Evolutionary conservation across 2,888 invertebrate species (phyloP).

Genomic region (Cremastinae sp.): DNA sequence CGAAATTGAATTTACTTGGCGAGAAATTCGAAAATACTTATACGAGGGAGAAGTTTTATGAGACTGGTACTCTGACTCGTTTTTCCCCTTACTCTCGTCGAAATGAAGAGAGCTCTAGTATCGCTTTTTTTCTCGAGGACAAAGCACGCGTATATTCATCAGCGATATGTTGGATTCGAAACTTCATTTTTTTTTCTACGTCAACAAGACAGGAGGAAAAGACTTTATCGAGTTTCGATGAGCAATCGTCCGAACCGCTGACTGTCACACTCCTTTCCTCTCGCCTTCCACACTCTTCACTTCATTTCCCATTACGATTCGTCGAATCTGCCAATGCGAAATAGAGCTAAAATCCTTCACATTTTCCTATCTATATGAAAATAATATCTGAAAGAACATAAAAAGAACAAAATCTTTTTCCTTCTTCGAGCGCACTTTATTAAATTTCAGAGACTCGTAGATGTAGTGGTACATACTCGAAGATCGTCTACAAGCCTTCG

Average conservation of each 20-base stretch:
- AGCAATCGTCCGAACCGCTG: conserved; percentile 21
- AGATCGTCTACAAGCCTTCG: conserved; percentile 2
- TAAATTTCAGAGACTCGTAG: conserved; percentile 47
- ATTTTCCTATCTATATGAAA: not conserved
- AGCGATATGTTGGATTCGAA: too few species aligned
- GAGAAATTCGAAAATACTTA: too few species aligned
- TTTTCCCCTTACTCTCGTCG: too few species aligned
- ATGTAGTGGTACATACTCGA: conserved; percentile 22
- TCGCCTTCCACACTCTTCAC: not conserved
- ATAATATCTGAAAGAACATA: conserved; percentile 20
- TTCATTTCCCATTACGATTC: not conserved
- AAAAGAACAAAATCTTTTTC: too few species aligned
- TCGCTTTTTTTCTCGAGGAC: too few species aligned
- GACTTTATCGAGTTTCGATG: conserved; percentile 17
- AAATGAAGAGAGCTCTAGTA: too few species aligned
- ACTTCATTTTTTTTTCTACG: too few species aligned
- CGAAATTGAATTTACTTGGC: too few species aligned
- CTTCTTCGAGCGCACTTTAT: conserved; percentile 33
- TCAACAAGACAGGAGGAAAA: too few species aligned
- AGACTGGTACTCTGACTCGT: too few species aligned
- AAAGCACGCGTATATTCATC: too few species aligned
- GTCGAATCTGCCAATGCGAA: conserved; percentile 3
- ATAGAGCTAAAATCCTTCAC: not conserved
- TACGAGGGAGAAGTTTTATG: too few species aligned
- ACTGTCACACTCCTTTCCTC: not conserved